Conservation (phyloP, 2,113 vertebrate species). For the Electrona antarctica region DNA sequence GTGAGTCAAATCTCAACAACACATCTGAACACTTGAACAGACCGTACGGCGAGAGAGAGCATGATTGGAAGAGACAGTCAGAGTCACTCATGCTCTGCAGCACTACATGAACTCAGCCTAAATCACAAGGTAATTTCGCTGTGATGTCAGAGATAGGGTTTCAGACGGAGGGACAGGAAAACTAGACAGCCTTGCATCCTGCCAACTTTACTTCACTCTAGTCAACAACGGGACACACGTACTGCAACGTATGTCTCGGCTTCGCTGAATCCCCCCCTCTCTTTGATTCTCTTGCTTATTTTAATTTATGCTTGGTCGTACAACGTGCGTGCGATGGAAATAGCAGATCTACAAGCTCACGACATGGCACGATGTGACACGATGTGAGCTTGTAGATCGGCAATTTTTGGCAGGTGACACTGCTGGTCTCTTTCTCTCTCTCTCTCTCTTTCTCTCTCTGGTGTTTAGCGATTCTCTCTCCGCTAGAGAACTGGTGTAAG, state of each 20-base stretch:
- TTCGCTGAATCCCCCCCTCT: not conserved
- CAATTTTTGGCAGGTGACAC: too few relatives aligned
- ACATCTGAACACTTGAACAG: not conserved
- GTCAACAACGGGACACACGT: conserved; percentile 2
- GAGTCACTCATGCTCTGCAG: conserved; percentile 27
- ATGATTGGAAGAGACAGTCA: conserved; percentile 28
- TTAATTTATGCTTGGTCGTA: too few relatives aligned
- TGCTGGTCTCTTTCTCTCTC: not conserved
- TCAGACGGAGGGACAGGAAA: conserved; percentile 42
- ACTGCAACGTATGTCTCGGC: not conserved
- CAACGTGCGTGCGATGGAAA: too few relatives aligned
- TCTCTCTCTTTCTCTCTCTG: conserved; percentile 23
- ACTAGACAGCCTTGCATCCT: conserved; percentile 22
- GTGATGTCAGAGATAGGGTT: conserved; percentile 54
- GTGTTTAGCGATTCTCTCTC: conserved; percentile 60
- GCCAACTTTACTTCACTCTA: conserved; percentile 36
- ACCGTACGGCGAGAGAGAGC: conserved; percentile 3
- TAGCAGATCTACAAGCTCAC: too few relatives aligned
- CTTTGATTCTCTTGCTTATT: too few relatives aligned
- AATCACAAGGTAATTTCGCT: conserved; percentile 42
- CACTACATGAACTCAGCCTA: conserved; percentile 40
- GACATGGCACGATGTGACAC: too few relatives aligned
- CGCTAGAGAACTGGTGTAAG: conserved; percentile 50
- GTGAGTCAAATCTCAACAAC: too few relatives aligned
- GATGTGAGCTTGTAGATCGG: too few relatives aligned